Percentiles rank a stretch among this genome's conserved stretches.
These are phyloP conservation scores for Heliconius congener DNA, from an alignment of 1,140 invertebrate genomes.

Conservation along the genomic window DNA sequence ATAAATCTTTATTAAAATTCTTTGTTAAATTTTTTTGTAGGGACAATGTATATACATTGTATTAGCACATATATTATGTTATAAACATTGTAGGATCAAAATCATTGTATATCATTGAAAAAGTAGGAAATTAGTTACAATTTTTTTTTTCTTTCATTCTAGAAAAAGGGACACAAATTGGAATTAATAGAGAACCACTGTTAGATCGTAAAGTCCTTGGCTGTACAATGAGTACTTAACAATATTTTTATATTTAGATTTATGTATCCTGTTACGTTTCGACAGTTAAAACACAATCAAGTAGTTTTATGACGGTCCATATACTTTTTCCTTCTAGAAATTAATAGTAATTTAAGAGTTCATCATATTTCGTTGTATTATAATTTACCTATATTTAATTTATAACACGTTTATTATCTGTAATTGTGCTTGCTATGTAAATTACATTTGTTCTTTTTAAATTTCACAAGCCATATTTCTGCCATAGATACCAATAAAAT, in stretches of 20 bases:
- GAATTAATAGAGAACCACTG: neutral
- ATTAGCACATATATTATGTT: neutral
- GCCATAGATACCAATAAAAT: neutral
- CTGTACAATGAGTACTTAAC: neutral
- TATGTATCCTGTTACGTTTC: neutral
- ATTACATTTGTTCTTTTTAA: neutral
- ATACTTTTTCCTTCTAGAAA: neutral
- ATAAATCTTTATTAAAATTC: too few relatives aligned
- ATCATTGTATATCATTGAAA: neutral
- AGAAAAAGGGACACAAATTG: neutral
- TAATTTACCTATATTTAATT: neutral
- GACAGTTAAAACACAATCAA: neutral
- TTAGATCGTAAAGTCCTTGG: neutral
- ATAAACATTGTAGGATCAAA: neutral
- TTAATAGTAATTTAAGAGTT: neutral
- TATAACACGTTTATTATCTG: too few relatives aligned
- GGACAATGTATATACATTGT: neutral
- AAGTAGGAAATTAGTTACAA: neutral
- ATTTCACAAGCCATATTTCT: neutral
- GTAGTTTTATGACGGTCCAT: neutral
- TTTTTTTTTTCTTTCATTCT: neutral
- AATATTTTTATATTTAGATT: neutral
- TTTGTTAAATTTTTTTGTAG: neutral
- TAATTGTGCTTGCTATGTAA: too few relatives aligned
- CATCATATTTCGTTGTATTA: neutral